Evolutionary conservation across 2,113 vertebrate species (phyloP).

Genomic region (Irena cyanogastra): DNA sequence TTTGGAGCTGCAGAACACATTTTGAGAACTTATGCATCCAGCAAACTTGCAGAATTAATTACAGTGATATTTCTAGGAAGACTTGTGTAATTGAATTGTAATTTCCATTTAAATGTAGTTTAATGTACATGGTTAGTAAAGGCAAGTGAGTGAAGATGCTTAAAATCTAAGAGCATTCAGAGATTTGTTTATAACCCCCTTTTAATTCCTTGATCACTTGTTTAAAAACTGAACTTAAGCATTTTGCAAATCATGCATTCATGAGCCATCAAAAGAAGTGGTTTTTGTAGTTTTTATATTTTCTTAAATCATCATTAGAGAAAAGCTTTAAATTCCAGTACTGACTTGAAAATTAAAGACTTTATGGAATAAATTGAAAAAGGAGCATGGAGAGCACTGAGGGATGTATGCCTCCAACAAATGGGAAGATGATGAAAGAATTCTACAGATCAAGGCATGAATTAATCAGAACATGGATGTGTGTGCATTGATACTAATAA

Average conservation of each 20-base stretch:
- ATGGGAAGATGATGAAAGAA: background rate
- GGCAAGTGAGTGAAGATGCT: background rate
- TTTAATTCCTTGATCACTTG: background rate
- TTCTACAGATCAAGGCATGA: background rate
- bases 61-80: background rate
- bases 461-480: background rate
- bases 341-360: background rate
- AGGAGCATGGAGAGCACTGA: background rate
- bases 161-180: background rate
- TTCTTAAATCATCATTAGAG: background rate
- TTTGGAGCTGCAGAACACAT: background rate
- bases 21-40: background rate
- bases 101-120: background rate
- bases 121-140: background rate
- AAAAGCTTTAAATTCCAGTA: background rate
- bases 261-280: background rate
- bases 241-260: background rate
- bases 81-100: background rate
- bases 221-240: background rate
- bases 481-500: background rate
- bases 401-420: background rate
- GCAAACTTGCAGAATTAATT: background rate
- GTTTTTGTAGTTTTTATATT: background rate
- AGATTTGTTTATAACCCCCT: background rate
- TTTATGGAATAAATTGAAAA: background rate